Evolutionary conservation across 2,888 invertebrate genomes (phyloP).

Genomic region (Pheosia tremula): DNA sequence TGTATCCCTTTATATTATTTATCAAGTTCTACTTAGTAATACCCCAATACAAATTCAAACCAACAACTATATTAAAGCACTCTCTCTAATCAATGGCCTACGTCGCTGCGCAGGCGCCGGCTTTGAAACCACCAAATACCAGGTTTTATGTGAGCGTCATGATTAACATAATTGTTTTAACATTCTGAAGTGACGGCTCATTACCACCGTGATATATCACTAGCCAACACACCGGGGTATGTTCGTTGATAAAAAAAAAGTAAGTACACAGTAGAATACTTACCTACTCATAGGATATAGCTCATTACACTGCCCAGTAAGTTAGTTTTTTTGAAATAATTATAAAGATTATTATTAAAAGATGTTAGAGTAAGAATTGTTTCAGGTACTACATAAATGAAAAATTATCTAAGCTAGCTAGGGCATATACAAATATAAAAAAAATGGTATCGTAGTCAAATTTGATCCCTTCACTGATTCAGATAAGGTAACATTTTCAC

Average conservation of each 20-base stretch:
- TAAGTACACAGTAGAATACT: background rate
- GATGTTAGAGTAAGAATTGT: too few relatives aligned
- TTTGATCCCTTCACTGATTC: too few relatives aligned
- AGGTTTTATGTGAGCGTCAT: constrained; percentile 10
- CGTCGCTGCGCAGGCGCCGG: constrained; percentile 4
- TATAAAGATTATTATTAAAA: too few relatives aligned
- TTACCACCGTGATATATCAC: constrained; percentile 11
- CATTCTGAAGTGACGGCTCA: constrained; percentile 21
- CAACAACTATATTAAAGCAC: background rate
- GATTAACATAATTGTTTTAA: constrained; percentile 31
- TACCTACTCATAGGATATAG: too few relatives aligned
- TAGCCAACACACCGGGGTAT: constrained; percentile 8
- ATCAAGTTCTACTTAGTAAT: background rate
- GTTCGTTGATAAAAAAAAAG: too few relatives aligned
- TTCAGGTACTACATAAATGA: too few relatives aligned
- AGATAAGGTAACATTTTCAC: background rate
- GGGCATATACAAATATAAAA: too few relatives aligned
- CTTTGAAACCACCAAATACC: background rate
- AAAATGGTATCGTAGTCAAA: too few relatives aligned
- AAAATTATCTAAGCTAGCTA: too few relatives aligned
- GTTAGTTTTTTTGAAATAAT: too few relatives aligned
- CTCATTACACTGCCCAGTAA: too few relatives aligned
- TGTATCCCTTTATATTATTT: background rate
- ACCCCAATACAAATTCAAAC: background rate
- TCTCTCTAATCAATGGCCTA: background rate